Percentiles rank a stretch among this genome's conserved stretches.
phyloP scores from a whole-genome alignment of 1,140 invertebrate species.

The Pinna nobilis region DNA sequence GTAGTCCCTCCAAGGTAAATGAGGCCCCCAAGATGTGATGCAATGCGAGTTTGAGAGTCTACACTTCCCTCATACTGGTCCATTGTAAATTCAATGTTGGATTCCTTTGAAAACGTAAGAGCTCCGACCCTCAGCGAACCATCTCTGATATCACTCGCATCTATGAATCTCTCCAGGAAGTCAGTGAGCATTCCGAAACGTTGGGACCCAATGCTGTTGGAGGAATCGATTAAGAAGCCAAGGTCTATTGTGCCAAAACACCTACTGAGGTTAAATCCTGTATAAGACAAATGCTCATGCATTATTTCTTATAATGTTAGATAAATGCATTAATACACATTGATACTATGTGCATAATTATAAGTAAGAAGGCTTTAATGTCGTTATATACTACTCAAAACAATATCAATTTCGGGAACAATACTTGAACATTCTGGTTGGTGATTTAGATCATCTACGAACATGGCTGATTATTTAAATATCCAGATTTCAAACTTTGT shows the following conservation, averaged over 20 bases:
- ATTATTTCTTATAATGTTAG: too few species aligned
- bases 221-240: conserved; percentile 21
- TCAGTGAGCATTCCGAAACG: conserved; percentile 10
- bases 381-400: too few species aligned
- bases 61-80: conserved; percentile 5
- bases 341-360: too few species aligned
- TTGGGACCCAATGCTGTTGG: conserved; percentile 29
- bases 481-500: too few species aligned
- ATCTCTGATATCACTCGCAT: background rate
- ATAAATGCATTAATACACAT: too few species aligned
- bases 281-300: too few species aligned
- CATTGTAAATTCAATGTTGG: conserved; percentile 20
- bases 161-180: conserved; percentile 14
- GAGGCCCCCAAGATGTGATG: conserved; percentile 8
- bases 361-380: too few species aligned
- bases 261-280: background rate
- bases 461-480: too few species aligned
- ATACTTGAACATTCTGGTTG: too few species aligned
- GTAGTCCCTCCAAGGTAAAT: conserved; percentile 24
- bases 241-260: conserved; percentile 32
- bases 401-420: too few species aligned
- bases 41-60: conserved; percentile 2
- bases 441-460: too few species aligned
- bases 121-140: conserved; percentile 13
- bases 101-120: conserved; percentile 18